Evolutionary conservation across 2,113 vertebrate genomes (phyloP).

Genomic region (Polyodon spathula): DNA sequence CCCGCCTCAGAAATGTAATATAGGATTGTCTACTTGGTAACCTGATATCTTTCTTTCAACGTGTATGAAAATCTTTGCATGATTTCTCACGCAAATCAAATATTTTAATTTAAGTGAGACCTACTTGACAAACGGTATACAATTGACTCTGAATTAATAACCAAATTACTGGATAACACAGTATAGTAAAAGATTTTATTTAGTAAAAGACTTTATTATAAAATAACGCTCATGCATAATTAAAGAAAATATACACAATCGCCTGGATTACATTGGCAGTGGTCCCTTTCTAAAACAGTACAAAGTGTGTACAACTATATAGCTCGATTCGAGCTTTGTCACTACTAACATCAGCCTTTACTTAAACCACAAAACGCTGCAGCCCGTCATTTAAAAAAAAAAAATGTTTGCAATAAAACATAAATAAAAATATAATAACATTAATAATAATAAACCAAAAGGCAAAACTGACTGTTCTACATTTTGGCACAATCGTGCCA

Average conservation of each 20-base stretch:
- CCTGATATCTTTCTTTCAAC: background rate
- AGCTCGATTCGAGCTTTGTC: conserved; percentile 32
- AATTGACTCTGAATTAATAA: background rate
- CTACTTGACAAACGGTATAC: background rate
- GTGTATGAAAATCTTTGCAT: conserved; percentile 10
- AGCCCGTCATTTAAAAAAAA: conserved; percentile 45
- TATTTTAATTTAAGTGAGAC: background rate
- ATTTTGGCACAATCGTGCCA: conserved; percentile 57
- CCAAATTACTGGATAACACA: conserved; percentile 20
- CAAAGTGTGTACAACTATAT: conserved; percentile 18
- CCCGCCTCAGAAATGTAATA: background rate
- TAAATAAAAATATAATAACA: too few species aligned
- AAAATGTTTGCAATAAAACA: too few species aligned
- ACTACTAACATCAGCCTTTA: conserved; percentile 27
- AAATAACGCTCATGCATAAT: conserved; percentile 58
- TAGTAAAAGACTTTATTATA: conserved; percentile 57
- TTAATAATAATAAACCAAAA: too few species aligned
- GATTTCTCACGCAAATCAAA: conserved; percentile 26
- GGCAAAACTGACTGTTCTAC: conserved; percentile 16
- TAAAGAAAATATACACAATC: conserved; percentile 45
- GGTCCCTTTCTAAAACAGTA: conserved; percentile 29
- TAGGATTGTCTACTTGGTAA: conserved; percentile 14
- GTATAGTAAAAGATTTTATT: conserved; percentile 14
- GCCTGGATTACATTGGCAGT: conserved; percentile 48
- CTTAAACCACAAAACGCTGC: conserved; percentile 51